Evolutionary conservation across 2,113 vertebrate genomes (phyloP).

Genomic region (Rhodinocichla rosea): DNA sequence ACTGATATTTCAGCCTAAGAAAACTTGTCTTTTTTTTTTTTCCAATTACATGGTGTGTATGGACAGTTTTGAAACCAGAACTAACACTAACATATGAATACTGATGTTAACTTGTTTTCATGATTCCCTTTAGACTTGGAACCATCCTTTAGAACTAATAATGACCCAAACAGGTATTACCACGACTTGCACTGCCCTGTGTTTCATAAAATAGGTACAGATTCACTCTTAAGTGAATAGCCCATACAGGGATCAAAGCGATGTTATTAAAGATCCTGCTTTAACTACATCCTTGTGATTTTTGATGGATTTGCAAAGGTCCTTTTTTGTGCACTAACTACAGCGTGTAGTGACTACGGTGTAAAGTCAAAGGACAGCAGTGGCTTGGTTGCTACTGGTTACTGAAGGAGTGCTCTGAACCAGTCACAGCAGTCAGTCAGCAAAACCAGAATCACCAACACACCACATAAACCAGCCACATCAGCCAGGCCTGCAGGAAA

Average conservation of each 20-base stretch:
- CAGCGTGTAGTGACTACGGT: neutral
- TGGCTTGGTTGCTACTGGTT: slow-evolving; percentile 45
- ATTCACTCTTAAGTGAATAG: neutral
- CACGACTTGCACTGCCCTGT: too few relatives aligned
- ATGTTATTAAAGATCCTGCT: neutral
- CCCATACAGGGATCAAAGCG: neutral
- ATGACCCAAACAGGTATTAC: too few relatives aligned
- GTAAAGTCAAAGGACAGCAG: slow-evolving; percentile 12
- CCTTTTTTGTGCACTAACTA: neutral
- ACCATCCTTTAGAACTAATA: too few relatives aligned
- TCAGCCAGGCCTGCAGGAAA: neutral
- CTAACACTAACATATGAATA: too few relatives aligned
- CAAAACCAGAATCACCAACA: neutral
- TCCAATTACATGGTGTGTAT: too few relatives aligned
- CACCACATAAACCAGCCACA: neutral
- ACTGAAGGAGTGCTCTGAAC: neutral
- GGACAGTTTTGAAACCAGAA: too few relatives aligned
- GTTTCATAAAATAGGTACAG: too few relatives aligned
- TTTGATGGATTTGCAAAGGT: neutral
- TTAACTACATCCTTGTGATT: neutral
- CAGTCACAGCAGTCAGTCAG: neutral
- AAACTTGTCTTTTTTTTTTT: too few relatives aligned
- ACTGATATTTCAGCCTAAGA: too few relatives aligned
- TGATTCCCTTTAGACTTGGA: too few relatives aligned
- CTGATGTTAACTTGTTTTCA: too few relatives aligned